Base-by-base conservation (phyloP, 2,888 invertebrate genomes). In the Orchesella flavescens region DNA sequence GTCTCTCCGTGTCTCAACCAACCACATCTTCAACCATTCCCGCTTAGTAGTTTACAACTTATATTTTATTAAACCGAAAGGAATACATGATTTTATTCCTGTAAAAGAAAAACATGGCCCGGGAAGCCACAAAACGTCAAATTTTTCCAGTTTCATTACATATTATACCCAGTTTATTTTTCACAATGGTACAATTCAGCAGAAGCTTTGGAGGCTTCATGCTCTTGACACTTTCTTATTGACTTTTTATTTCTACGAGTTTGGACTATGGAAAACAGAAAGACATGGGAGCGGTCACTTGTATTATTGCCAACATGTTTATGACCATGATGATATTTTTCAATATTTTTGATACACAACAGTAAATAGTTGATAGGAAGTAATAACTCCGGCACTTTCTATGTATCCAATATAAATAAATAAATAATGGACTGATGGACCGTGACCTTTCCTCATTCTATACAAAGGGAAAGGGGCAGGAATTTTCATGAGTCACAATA, bases 121-220 rank as follows among this genome's bases (percentile, higher is more conserved):
- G 23, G 68, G 12, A 68, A 46, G 49, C 80, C 80, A 80, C 80
- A 80, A 80, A 80, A 73, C 73, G 71, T 57, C 43, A 66, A 73
- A 80, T 80, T 80, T 79, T 53, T 78, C 71, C 78, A 78, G 71
- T 71, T 78, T 71, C 61, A 44, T 59, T n/a, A 23, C 24, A 13
- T 24, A 44, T 46, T 74, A 74, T 55, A 23, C 17, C 57, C 19
- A 24, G 59, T 61, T 78, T 69, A 24, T 24, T 78, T 78, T 61
- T 55, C 63, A 71, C 71, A 17, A n/a, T 74, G 61, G 12, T 57
- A 69, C 68, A 68, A 66, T 69, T 69, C 68, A 77, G 17, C 59
- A 53, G 53, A 13, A 53, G 53, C 10, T 53, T 53, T n/a, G 53
- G 15, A 3, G 2, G 10, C 57, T 12, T 12, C 23, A 77, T 68